phyloP scores from a whole-genome alignment of 2,797 vertebrate species.

The Bryconaethiops microstoma region DNA sequence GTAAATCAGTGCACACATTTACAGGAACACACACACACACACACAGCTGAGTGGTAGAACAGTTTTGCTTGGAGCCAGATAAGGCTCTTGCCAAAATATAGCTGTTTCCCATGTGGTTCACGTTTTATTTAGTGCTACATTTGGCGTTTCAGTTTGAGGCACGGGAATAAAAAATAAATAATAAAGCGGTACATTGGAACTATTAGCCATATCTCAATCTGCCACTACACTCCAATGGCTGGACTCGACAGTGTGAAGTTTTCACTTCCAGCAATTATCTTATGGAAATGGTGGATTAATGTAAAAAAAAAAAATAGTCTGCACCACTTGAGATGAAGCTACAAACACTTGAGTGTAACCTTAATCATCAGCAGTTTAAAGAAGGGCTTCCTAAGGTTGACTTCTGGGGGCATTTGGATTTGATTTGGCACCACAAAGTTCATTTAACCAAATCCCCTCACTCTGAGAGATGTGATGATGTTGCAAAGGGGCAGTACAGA shows the following conservation, averaged over 20 bases:
- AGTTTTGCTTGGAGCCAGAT: slow-evolving; percentile 41
- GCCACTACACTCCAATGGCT: slow-evolving; percentile 19
- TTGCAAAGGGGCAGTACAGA: too few relatives aligned
- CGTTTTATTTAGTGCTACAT: slow-evolving; percentile 47
- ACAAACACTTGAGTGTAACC: too few relatives aligned
- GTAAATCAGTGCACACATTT: neutral
- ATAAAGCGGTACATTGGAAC: slow-evolving; percentile 21
- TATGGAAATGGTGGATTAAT: slow-evolving; percentile 4
- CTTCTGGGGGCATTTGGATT: too few relatives aligned
- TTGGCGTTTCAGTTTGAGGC: slow-evolving; percentile 45
- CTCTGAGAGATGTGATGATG: too few relatives aligned
- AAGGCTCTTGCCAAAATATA: slow-evolving; percentile 50
- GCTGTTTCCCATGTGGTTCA: slow-evolving; percentile 41
- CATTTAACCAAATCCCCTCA: too few relatives aligned
- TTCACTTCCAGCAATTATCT: slow-evolving; percentile 19
- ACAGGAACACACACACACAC: neutral
- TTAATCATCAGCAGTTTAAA: too few relatives aligned
- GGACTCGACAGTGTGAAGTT: slow-evolving; percentile 9
- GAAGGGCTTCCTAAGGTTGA: too few relatives aligned
- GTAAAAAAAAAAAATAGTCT: neutral
- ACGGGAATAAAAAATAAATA: slow-evolving; percentile 27
- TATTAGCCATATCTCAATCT: slow-evolving; percentile 44
- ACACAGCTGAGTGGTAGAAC: slow-evolving; percentile 26
- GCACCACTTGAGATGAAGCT: too few relatives aligned
- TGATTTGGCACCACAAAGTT: too few relatives aligned